Base-by-base conservation (phyloP, 2,113 vertebrate genomes). In the Charina bottae region DNA sequence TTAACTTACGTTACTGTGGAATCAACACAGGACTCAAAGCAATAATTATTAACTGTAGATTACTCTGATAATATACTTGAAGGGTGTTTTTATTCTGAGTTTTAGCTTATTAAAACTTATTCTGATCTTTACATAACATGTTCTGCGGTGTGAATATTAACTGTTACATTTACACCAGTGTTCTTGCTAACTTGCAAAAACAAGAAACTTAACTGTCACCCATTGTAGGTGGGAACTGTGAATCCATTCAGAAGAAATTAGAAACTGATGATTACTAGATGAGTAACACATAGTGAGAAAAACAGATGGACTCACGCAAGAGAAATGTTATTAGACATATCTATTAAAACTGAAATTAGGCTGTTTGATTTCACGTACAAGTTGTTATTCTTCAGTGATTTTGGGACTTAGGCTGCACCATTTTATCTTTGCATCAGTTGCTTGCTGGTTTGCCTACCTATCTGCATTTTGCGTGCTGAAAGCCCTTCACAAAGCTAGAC, bases 301-400 rank as follows among this genome's bases (percentile, higher is more conserved):
- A 91, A 86, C 54, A 93, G 92, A 90, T 94, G 92, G 95, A 42
- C 83, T 92, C 49, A 49, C 26, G 93, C 92, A 53, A 64, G 33
- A 54, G 90, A 94, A 92, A 96, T 92, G 92, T 87, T 54, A 92
- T 58, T 96, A 94, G 28, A 60, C 19, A 33, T 0, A 19, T 37
- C 19, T 90, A 94, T 94, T 95, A 95, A 94, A 96, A 95, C 94
- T 94, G 90, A 96, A 94, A 93, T 93, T 87, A 68, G 90, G 92
- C 54, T 94, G 59, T 94, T 95, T 95, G 93, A 91, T 95, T 94
- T 95, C 37, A 56, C 15, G 4, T 89, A 60, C 62, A 89, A 85
- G 88, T 78, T 86, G 64, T 2, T 33, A 94, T 85, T 91, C 7
- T 84, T 94, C 87, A 93, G 86, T 93, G 89, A 54, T 94, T 94